Conservation (phyloP, 2,888 invertebrate genomes). For the Buathra laborator region DNA sequence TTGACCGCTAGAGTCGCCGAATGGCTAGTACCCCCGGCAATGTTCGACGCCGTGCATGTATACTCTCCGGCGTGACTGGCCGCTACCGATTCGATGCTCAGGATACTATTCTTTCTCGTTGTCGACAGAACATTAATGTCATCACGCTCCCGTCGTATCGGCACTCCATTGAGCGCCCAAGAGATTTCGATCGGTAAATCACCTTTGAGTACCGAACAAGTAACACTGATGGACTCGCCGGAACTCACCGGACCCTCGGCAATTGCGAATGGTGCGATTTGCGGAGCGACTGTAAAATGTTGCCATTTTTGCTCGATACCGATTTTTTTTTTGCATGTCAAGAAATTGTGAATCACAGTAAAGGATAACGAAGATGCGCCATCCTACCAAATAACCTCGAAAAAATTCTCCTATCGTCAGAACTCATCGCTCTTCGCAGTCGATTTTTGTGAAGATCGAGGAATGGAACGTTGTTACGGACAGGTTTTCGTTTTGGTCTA, state of each 20-base stretch:
- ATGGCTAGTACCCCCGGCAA: slow-evolving; percentile 86
- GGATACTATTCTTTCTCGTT: slow-evolving; percentile 86
- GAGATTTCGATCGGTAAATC: slow-evolving; percentile 90
- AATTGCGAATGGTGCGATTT: slow-evolving; percentile 91
- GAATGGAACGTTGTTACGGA: slow-evolving; percentile 13
- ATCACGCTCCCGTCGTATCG: slow-evolving; percentile 79
- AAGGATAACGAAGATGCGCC: slow-evolving; percentile 56
- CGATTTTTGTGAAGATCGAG: background rate
- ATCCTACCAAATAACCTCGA: slow-evolving; percentile 35
- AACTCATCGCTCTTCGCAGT: too few species aligned
- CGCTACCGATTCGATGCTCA: slow-evolving; percentile 86
- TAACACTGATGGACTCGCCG: slow-evolving; percentile 91
- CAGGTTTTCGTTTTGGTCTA: slow-evolving; percentile 1
- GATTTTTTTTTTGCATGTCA: slow-evolving; percentile 40
- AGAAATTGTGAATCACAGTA: background rate
- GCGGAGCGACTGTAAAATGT: slow-evolving; percentile 87
- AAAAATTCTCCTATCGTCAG: too few species aligned
- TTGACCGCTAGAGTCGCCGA: slow-evolving; percentile 86
- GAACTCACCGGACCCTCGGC: slow-evolving; percentile 92
- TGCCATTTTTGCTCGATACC: too few species aligned
- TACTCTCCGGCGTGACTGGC: slow-evolving; percentile 86
- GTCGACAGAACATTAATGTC: slow-evolving; percentile 84
- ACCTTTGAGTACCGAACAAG: slow-evolving; percentile 91
- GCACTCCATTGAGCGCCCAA: slow-evolving; percentile 84
- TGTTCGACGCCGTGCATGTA: slow-evolving; percentile 86